Evolutionary conservation across 2,888 invertebrate genomes (phyloP).

Genomic region (Spisula solida): DNA sequence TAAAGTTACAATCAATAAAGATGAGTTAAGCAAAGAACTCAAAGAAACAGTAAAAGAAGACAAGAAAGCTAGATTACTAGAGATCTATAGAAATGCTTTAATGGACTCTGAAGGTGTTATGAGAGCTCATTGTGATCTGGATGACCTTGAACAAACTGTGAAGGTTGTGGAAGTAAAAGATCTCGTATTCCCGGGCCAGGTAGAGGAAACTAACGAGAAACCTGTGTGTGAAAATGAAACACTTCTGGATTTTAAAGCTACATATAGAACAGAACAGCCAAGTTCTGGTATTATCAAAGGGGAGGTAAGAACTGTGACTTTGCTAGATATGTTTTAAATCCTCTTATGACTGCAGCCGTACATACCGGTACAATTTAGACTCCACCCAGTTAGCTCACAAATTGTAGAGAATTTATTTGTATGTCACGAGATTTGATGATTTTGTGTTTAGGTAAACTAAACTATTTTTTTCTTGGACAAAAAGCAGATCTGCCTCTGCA

Average conservation of each 20-base stretch:
- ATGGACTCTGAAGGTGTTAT: constrained; percentile 61
- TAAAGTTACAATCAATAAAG: constrained; percentile 53
- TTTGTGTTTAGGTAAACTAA: too few species aligned
- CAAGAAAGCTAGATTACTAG: constrained; percentile 14
- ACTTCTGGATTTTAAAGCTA: constrained; percentile 70
- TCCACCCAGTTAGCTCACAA: too few species aligned
- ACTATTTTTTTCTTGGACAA: too few species aligned
- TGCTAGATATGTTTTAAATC: not conserved
- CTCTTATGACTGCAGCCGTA: not conserved
- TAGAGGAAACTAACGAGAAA: constrained; percentile 61
- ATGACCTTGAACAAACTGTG: not conserved
- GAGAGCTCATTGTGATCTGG: not conserved
- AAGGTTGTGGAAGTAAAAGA: constrained; percentile 26
- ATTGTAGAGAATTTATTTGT: too few species aligned
- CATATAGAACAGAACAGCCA: constrained; percentile 43
- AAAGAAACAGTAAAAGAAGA: constrained; percentile 31
- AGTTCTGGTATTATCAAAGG: not conserved
- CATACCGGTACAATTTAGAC: too few species aligned
- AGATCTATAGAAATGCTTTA: constrained; percentile 40
- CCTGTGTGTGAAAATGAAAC: constrained; percentile 45
- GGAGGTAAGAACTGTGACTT: not conserved
- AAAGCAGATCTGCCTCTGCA: too few species aligned
- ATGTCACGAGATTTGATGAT: too few species aligned
- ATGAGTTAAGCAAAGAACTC: constrained; percentile 39
- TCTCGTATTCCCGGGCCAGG: constrained; percentile 74